A percentile compares a stretch with the other conserved stretches of the same genome.
Conservation (phyloP, 2,888 invertebrate genomes). For the Campoletis raptor region DNA sequence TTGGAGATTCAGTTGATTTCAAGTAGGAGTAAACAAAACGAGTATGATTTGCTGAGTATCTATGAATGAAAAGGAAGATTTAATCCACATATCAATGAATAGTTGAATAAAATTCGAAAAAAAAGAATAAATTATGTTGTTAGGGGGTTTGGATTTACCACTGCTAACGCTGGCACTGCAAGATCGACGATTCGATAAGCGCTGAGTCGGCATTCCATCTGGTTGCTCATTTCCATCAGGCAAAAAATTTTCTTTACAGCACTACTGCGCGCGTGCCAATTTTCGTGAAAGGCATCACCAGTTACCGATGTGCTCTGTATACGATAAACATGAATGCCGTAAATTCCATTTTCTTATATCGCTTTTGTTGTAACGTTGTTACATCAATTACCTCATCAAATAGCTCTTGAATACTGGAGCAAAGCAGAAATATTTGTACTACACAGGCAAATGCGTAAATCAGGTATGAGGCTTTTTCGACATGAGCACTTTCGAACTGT, state of each 20-base stretch:
- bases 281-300: conserved; percentile 70
- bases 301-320: conserved; percentile 71
- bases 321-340: conserved; percentile 4
- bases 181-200: conserved; percentile 69
- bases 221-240: conserved; percentile 65
- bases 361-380: background rate
- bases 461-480: conserved; percentile 59
- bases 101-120: background rate
- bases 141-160: conserved; percentile 66
- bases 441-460: conserved; percentile 66
- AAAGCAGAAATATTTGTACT: conserved; percentile 73
- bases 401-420: conserved; percentile 72
- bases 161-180: conserved; percentile 72
- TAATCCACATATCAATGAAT: background rate
- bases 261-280: conserved; percentile 68
- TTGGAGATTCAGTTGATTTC: background rate
- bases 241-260: conserved; percentile 59
- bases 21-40: conserved; percentile 14
- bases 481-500: conserved; percentile 38
- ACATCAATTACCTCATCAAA: conserved; percentile 73
- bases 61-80: background rate
- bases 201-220: conserved; percentile 70
- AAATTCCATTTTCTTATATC: background rate
- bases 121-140: background rate
- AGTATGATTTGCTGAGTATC: conserved; percentile 40